Percentiles rank a stretch among this genome's conserved stretches.
Evolutionary conservation across 2,113 vertebrate species (phyloP).

Genomic region (Chaetura pelagica): DNA sequence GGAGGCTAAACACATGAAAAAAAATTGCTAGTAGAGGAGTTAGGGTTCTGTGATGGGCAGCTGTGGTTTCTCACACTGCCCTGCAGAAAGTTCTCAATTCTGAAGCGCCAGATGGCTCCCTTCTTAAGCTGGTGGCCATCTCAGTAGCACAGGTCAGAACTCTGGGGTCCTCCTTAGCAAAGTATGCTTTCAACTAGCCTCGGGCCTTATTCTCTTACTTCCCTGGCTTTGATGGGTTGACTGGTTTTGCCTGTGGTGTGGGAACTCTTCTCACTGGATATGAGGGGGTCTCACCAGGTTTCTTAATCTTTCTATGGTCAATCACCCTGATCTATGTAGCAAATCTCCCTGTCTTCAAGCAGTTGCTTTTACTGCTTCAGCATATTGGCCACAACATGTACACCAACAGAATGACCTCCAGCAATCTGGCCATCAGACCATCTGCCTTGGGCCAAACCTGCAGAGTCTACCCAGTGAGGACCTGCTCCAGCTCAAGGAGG

Average conservation of each 20-base stretch:
- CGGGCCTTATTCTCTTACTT: neutral
- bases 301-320: neutral
- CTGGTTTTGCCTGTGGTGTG: neutral
- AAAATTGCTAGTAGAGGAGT: neutral
- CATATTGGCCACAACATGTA: too few species aligned
- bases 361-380: too few species aligned
- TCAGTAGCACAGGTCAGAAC: neutral
- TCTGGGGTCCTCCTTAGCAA: neutral
- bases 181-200: neutral
- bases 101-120: neutral
- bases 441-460: neutral
- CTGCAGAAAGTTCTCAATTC: neutral
- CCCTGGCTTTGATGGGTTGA: neutral
- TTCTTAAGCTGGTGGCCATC: neutral
- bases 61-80: neutral
- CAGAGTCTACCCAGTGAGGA: neutral
- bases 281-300: neutral
- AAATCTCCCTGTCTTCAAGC: too few species aligned
- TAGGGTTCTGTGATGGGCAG: neutral
- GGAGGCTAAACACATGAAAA: neutral
- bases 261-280: neutral
- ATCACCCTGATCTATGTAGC: neutral
- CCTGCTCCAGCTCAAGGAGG: neutral
- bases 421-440: neutral
- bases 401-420: neutral